These are phyloP conservation scores for Venturia canescens DNA, from an alignment of 1,140 invertebrate genomes.

Conservation along the genomic window DNA sequence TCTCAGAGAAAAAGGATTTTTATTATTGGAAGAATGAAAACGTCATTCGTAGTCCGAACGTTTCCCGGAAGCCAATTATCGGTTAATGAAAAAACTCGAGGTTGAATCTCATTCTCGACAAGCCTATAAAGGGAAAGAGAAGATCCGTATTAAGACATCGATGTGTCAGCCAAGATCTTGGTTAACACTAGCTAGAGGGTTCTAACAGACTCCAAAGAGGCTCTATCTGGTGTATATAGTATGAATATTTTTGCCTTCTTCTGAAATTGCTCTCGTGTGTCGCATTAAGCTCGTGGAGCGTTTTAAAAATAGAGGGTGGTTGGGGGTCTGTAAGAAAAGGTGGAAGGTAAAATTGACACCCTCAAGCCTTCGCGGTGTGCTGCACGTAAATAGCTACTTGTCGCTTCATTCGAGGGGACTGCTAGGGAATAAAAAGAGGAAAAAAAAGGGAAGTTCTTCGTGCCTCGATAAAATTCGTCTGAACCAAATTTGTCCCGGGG, in stretches of 20 bases:
- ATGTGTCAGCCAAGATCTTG: conserved; percentile 55
- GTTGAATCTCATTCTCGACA: conserved; percentile 63
- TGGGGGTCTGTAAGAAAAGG: conserved; percentile 29
- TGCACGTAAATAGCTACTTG: conserved; percentile 76
- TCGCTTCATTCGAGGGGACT: conserved; percentile 68
- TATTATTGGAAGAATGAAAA: conserved; percentile 63
- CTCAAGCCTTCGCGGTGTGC: conserved; percentile 58
- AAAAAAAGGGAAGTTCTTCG: neutral
- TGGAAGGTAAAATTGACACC: conserved; percentile 48
- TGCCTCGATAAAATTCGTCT: conserved; percentile 30
- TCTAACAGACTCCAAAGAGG: conserved; percentile 50
- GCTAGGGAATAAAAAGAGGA: conserved; percentile 1
- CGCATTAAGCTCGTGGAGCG: conserved; percentile 70
- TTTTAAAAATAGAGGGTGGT: conserved; percentile 17
- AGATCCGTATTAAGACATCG: too few relatives aligned
- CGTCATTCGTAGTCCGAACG: conserved; percentile 71
- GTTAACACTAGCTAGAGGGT: conserved; percentile 22
- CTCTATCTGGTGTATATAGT: conserved; percentile 63
- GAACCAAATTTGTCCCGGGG: conserved; percentile 22
- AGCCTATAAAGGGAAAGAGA: conserved; percentile 44
- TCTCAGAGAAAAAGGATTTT: neutral
- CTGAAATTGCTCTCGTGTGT: conserved; percentile 76
- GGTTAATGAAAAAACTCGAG: conserved; percentile 72
- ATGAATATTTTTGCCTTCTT: conserved; percentile 56
- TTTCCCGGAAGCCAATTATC: conserved; percentile 68